Evolutionary conservation across 2,797 vertebrate genomes (phyloP), one percentile per base, ranked within the genome.

Genomic region (Sebastes oblongus): DNA sequence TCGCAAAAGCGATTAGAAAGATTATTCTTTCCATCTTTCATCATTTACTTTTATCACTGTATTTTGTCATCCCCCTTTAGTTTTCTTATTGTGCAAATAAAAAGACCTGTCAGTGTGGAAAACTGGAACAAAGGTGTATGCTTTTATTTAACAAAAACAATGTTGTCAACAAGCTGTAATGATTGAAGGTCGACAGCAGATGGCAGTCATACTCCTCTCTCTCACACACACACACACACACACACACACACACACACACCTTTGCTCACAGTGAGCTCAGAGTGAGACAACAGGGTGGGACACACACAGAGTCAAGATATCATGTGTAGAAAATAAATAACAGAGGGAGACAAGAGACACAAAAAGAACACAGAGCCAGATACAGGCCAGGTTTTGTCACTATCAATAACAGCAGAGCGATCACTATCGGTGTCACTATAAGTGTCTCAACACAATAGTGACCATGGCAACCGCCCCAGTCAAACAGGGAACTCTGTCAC

Each of bases 381-480:
- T 84, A 73, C 76, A 14, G 76, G 75, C 69, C 69, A 72, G 62
- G 77, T 83, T 89, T 84, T 67, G 61, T 83, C 85, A 54, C 82
- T 68, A 81, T 88, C 80, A 86, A 87, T 82, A 90, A 88, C 74
- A 83, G 39, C 71, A 78, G 58, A 66, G 78, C 5, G 81, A 93
- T 92, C 64, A 39, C 84, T 89, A 92, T 93, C 88, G 16, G 67
- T 79, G 81, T 88, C 83, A 75, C 77, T 10, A 20, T 39, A 81
- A 81, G 86, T 77, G 85, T 83, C 85, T 85, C 73, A 36, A 86
- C 93, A 96, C 93, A 96, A 94, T 88, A 56, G 95, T 94, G 91
- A 81, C 95, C 95, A 96, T 91, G 95, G 95, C 89, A 94, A 97
- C 94, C 60, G 27, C 77, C 91, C 81, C 83, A 88, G 93, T 92